Evolutionary conservation across 2,888 invertebrate genomes (phyloP), one percentile per base, ranked within the genome.

Genomic region (Rhagonycha fulva): DNA sequence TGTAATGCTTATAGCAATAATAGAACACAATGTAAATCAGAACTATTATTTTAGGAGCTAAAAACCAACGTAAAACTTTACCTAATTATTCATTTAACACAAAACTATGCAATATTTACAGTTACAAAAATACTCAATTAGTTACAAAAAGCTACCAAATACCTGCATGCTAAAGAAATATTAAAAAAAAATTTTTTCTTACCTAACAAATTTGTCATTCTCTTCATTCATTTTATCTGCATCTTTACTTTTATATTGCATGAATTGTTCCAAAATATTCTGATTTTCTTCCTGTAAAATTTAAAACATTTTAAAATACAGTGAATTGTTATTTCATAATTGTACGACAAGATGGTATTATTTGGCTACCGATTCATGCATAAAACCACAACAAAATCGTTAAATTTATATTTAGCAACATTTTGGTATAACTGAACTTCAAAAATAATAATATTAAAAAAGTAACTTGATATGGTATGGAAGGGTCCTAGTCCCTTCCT

Each of bases 151-250:
- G 61, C 78, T 73, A 75, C 71, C 74, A 61, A 74, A 74, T 60
- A 76, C 74, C 28, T 68, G 69, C 80, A 79, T 80, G 79, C 79
- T 72, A 75, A 70, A 75, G 26, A 26, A 11, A 60, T 71, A 14
- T 30, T 32, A 69, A 67, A 19, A 70, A 70, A 11, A 62, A 30
- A 24, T 14, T 47, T n/a, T n/a, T 47, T 5, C 93, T 92, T 91
- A 96, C 96, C 94, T 96, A 82, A 96, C 88, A 87, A 96, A 95
- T 86, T 94, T 94, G 87, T 98, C 98, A 89, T 98, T 98, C 88
- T 98, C 98, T 89, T 96, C 96, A 86, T 99, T 99, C 92, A 99
- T 92, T 88, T 94, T 94, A 85, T 98, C 98, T 0, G 98, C 98
- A 90, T 98, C 98, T 89, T 95, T 94, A 70, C 95, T 93, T 89